These are phyloP conservation scores for Urosaurus nigricauda DNA, from an alignment of 2,797 vertebrate genomes.

Conservation along the genomic window DNA sequence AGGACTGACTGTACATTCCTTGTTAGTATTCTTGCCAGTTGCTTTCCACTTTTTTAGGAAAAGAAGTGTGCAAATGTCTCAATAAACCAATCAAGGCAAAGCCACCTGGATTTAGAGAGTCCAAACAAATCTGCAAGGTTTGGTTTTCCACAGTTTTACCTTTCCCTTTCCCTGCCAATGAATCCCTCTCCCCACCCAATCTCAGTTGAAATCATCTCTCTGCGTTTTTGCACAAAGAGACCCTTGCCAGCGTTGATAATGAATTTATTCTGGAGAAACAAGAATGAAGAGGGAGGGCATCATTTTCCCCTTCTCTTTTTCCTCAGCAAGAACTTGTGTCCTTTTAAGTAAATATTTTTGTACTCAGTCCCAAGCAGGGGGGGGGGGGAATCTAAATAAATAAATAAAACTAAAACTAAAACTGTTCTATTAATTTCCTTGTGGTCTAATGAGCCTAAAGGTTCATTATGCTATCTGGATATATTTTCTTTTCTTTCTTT, in stretches of 20 bases:
- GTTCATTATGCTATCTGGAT: conserved; percentile 49
- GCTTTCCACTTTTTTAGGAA: neutral
- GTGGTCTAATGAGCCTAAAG: conserved; percentile 57
- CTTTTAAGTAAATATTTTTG: conserved; percentile 66
- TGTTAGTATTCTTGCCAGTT: neutral
- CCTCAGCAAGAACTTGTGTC: conserved; percentile 25
- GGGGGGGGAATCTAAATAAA: neutral
- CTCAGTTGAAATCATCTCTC: neutral
- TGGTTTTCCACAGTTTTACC: neutral
- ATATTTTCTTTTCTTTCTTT: conserved; percentile 45
- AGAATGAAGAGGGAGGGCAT: neutral
- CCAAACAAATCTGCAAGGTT: too few relatives aligned
- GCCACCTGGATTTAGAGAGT: too few relatives aligned
- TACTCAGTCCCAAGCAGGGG: conserved; percentile 44
- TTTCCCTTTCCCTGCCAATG: neutral
- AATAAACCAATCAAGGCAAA: neutral
- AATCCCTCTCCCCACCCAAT: accelerated
- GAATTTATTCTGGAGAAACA: conserved; percentile 10
- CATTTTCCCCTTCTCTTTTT: neutral
- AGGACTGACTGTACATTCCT: neutral
- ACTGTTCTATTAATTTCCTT: conserved; percentile 66
- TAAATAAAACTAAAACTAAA: conserved; percentile 17
- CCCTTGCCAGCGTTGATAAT: conserved; percentile 3
- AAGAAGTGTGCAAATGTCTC: neutral
- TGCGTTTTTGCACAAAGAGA: neutral